Evolutionary conservation across 2,888 invertebrate genomes (phyloP).

Genomic region (Colostygia pectinataria): DNA sequence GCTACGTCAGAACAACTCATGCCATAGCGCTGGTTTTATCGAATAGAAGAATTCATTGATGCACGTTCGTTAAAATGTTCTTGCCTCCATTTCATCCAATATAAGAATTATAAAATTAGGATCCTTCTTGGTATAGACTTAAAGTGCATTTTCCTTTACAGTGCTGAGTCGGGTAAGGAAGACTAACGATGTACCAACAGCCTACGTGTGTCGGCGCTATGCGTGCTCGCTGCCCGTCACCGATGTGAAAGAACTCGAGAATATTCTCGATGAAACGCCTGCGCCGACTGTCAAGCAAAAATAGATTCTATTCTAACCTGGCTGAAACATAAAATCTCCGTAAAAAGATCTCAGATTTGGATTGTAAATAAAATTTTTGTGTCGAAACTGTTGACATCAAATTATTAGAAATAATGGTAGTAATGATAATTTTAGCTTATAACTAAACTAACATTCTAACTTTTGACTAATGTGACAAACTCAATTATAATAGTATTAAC

Average conservation of each 20-base stretch:
- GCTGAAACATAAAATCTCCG: neutral
- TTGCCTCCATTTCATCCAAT: too few relatives aligned
- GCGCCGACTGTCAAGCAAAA: conserved; percentile 30
- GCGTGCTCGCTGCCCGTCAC: conserved; percentile 90
- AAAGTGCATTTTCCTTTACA: conserved; percentile 32
- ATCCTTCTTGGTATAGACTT: neutral
- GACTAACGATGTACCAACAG: conserved; percentile 85
- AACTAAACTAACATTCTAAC: neutral
- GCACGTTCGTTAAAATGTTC: too few relatives aligned
- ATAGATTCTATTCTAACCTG: conserved; percentile 21
- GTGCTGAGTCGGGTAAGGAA: conserved; percentile 79
- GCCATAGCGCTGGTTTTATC: too few relatives aligned
- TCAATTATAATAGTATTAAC: neutral
- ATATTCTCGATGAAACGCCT: conserved; percentile 76
- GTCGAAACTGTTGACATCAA: neutral
- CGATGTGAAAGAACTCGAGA: conserved; percentile 84
- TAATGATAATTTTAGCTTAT: neutral
- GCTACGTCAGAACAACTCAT: too few relatives aligned
- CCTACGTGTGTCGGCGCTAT: conserved; percentile 90
- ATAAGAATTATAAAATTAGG: too few relatives aligned
- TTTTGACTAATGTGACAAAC: neutral
- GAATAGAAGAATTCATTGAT: too few relatives aligned
- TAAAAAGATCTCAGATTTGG: conserved; percentile 20
- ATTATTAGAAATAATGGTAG: neutral
- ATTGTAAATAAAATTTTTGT: conserved; percentile 10